phyloP scores from a whole-genome alignment of 2,888 invertebrate species.

The Andrena chrysosceles region DNA sequence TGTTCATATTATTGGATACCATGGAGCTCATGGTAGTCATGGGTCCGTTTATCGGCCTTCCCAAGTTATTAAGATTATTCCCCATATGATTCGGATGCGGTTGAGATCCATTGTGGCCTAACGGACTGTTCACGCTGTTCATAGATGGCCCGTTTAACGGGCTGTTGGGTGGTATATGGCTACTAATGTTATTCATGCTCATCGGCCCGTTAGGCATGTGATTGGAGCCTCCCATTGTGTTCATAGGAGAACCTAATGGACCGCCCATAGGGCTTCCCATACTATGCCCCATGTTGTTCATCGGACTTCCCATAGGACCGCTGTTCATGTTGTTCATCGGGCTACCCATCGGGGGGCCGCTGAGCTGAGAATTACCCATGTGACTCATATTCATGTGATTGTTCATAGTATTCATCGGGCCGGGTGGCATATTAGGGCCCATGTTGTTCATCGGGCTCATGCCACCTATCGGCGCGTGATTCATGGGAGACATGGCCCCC shows the following conservation, averaged over 20 bases:
- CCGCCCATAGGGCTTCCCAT: conserved; percentile 91
- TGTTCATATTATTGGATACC: conserved; percentile 86
- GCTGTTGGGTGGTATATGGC: conserved; percentile 83
- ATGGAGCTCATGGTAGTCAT: conserved; percentile 89
- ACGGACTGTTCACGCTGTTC: conserved; percentile 82
- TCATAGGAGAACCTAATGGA: conserved; percentile 88
- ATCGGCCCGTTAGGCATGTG: conserved; percentile 83
- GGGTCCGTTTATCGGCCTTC: conserved; percentile 91
- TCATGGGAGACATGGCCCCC: conserved; percentile 87
- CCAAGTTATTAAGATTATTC: conserved; percentile 82
- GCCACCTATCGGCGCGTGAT: conserved; percentile 88
- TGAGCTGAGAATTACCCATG: conserved; percentile 85
- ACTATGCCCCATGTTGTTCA: conserved; percentile 88
- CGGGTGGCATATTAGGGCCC: conserved; percentile 91
- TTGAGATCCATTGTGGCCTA: conserved; percentile 82
- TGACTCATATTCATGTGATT: conserved; percentile 85
- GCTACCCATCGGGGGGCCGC: conserved; percentile 89
- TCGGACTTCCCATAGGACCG: conserved; percentile 88
- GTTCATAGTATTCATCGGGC: conserved; percentile 86
- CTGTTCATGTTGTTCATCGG: conserved; percentile 86
- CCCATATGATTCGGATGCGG: conserved; percentile 83
- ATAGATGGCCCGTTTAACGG: conserved; percentile 82
- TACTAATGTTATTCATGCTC: conserved; percentile 83
- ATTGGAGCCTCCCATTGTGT: conserved; percentile 87
- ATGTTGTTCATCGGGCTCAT: conserved; percentile 90